Base-by-base conservation (phyloP, 1,140 invertebrate genomes). In the Holotrichia oblita region DNA sequence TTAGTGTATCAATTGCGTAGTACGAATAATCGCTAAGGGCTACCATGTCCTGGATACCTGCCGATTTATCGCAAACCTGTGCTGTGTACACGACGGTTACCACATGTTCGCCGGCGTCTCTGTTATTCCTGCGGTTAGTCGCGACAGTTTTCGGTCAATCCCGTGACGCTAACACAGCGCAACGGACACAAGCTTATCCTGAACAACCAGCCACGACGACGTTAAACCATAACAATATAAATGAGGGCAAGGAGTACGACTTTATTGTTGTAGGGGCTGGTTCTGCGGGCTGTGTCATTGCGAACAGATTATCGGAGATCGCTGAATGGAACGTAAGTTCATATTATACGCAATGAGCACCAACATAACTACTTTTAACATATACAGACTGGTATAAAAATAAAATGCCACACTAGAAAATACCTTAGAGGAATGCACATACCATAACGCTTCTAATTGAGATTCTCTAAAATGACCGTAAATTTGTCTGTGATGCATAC, bases 121-220 rank as follows among this genome's bases (percentile, higher is more conserved):
- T 90, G 42, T 84, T 92, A 84, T 92, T 90, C 80, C 81, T 93
- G 6, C 85, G 89, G 6, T 83, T 93, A 24, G 79, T 92, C 1
- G 84, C 89, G 0, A 87, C 87, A 22, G 81, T 92, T 0, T 91
- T 92, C 78, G 90, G 91, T 2, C 83, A 87, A 10, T 90, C 90
- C 0, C 79, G 80, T 27, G 89, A 90, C 80, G 79, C 81, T n/a
- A 78, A 41, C 41, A 17, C 41, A 14, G 34, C 40, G 34, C 73
- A 74, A 74, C 40, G 41, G 14, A 17, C 40, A 6, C 14, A 7
- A 22, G 34, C 34, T 74, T 74, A 40, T 44, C 34, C 34, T 10
- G 73, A 74, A 44, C 34, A 74, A 14, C 40, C 24, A 17, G 12
- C 34, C 34, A 20, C 40, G 14, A 41, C 40, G 40, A 40, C 34